Evolutionary conservation across 2,888 invertebrate genomes (phyloP).

Genomic region (Leptinotarsa juncta): DNA sequence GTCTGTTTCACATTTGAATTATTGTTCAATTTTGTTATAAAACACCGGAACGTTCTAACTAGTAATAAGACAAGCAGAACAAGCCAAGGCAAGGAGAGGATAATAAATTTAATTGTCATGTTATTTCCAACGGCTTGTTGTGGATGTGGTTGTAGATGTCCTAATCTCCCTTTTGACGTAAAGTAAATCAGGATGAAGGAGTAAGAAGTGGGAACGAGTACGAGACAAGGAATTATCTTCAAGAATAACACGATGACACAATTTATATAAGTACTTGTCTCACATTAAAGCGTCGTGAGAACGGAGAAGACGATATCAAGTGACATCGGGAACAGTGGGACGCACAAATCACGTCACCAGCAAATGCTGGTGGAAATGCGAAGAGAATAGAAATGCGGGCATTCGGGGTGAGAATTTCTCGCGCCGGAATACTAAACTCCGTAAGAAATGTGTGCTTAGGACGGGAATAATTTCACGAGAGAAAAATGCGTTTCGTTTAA

Average conservation of each 20-base stretch:
- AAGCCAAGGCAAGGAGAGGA: conserved; percentile 16
- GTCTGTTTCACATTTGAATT: too few species aligned
- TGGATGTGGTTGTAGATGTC: conserved; percentile 31
- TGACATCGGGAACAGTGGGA: conserved; percentile 61
- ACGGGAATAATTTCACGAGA: conserved; percentile 62
- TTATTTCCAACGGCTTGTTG: conserved; percentile 34
- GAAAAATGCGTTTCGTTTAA: conserved; percentile 62
- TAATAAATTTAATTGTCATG: conserved; percentile 38
- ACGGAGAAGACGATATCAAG: conserved; percentile 61
- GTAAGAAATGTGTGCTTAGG: conserved; percentile 64
- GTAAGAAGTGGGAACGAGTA: conserved; percentile 47
- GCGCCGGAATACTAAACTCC: conserved; percentile 62
- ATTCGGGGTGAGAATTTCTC: conserved; percentile 59
- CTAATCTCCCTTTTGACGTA: conserved; percentile 43
- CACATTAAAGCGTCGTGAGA: conserved; percentile 62
- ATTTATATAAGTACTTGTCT: conserved; percentile 64
- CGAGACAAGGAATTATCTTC: conserved; percentile 59
- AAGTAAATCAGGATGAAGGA: conserved; percentile 51
- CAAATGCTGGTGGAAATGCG: conserved; percentile 65
- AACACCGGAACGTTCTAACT: background rate
- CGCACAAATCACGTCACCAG: conserved; percentile 66
- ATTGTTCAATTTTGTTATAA: background rate
- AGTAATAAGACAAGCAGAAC: background rate
- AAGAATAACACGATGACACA: conserved; percentile 62
- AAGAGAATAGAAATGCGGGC: conserved; percentile 65